phyloP scores from a whole-genome alignment of 2,888 invertebrate species.

The Tipula lateralis region DNA sequence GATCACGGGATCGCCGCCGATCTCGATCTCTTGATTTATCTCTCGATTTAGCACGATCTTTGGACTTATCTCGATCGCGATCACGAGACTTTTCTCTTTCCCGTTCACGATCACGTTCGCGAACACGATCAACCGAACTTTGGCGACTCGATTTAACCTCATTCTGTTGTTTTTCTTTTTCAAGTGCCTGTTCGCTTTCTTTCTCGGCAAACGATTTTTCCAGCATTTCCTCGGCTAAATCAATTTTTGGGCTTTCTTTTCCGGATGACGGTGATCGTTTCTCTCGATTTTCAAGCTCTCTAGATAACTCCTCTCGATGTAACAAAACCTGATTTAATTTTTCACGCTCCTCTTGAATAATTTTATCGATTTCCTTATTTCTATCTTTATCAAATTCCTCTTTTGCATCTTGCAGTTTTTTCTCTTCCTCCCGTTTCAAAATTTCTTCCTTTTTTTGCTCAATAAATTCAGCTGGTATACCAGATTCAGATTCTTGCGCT shows the following conservation, averaged over 20 bases:
- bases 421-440: constrained; percentile 62
- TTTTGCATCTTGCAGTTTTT: constrained; percentile 30
- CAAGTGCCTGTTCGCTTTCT: neutral
- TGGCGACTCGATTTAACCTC: neutral
- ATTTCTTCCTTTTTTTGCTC: constrained; percentile 97
- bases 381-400: constrained; percentile 29
- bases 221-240: constrained; percentile 28
- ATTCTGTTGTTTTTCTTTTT: constrained; percentile 25
- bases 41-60: constrained; percentile 30
- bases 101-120: constrained; percentile 41
- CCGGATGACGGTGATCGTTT: neutral
- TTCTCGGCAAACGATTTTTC: constrained; percentile 26
- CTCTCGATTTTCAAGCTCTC: neutral
- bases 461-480: constrained; percentile 91
- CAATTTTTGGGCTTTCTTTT: neutral
- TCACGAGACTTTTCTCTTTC: constrained; percentile 36
- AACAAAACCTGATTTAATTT: neutral
- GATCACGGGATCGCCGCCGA: constrained; percentile 34
- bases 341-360: constrained; percentile 37
- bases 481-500: constrained; percentile 91
- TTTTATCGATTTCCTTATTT: constrained; percentile 31
- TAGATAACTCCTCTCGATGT: neutral
- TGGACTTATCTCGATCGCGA: constrained; percentile 32
- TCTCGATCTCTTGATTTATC: constrained; percentile 34
- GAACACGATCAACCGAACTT: neutral